Percentiles rank a stretch among this genome's conserved stretches.
Conservation (phyloP, 2,113 vertebrate genomes). For the Gasterosteus nipponicus region DNA sequence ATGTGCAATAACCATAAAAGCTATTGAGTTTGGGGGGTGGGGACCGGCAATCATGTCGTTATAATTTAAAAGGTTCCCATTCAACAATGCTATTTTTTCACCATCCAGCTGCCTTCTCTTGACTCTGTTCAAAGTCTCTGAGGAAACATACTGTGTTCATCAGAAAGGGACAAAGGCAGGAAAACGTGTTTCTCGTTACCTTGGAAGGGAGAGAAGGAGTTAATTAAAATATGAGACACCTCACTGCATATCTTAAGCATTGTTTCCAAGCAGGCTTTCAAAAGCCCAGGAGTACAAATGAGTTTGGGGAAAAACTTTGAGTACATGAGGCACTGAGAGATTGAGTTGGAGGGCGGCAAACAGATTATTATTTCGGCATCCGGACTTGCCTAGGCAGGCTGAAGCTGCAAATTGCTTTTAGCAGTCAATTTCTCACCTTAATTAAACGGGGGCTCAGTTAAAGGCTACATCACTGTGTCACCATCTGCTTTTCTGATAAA, state of each 20-base stretch:
- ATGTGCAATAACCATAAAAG: slow-evolving; percentile 72
- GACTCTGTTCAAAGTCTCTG: slow-evolving; percentile 18
- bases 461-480: slow-evolving; percentile 46
- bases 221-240: slow-evolving; percentile 72
- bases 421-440: slow-evolving; percentile 81
- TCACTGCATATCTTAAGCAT: slow-evolving; percentile 71
- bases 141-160: slow-evolving; percentile 32
- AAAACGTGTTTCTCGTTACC: slow-evolving; percentile 37
- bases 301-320: slow-evolving; percentile 29
- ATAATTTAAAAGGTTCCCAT: slow-evolving; percentile 53
- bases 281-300: slow-evolving; percentile 44
- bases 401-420: slow-evolving; percentile 82
- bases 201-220: slow-evolving; percentile 49
- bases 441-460: slow-evolving; percentile 70
- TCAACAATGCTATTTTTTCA: slow-evolving; percentile 8
- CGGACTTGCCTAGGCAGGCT: slow-evolving; percentile 57
- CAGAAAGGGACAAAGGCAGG: slow-evolving; percentile 40
- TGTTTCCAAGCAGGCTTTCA: slow-evolving; percentile 51
- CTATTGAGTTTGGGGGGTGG: slow-evolving; percentile 36
- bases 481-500: slow-evolving; percentile 59
- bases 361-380: slow-evolving; percentile 55
- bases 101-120: neutral
- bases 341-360: slow-evolving; percentile 43
- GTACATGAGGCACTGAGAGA: slow-evolving; percentile 45
- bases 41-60: slow-evolving; percentile 44